Evolutionary conservation across 92 coral and sea anemone genomes (phyloP), one percentile per base, ranked within the genome.

Genomic region (Palythoa grandis): DNA sequence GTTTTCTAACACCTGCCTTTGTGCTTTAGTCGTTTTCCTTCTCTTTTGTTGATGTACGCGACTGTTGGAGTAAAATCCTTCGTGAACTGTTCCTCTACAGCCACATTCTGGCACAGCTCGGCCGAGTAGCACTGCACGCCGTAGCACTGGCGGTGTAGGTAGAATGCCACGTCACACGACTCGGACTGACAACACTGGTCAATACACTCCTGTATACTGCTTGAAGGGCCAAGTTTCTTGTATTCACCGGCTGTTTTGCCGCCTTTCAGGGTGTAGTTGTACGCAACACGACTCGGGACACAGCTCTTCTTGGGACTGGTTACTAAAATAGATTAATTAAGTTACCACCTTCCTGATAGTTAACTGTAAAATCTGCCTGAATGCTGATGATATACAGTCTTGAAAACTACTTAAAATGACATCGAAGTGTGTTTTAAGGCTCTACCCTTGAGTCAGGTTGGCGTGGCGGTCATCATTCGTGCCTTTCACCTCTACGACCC

Each of bases 121-220:
- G 93, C 97, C 16, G 98, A 91, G 82, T 93, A 97, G 76, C 99
- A 97, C 74, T 94, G 95, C 5, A 97, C 97, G 0, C 97, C 92
- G 63, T 97, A 91, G 76, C 99, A 97, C 52, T 83, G 92, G 57
- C 83, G 82, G 70, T 97, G 89, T 17, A 95, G 83, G 53, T 86
- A 87, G 88, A 95, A 97, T 5, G 98, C 97, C 25, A 97, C 94
- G 35, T 97, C 98, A 61, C 99, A 97, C 6, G 92, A 80, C 14
- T 89, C 92, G 37, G 84, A 88, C 3, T 87, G 88, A 57, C 99
- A 97, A 67, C 99, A 97, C 73, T 91, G 91, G 29, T 93, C 98
- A 54, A 97, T 92, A 74, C 99, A 97, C 52, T 93, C 97, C 79
- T 97, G 94, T 11, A 93, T 84, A 70, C 93, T 97, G 53, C 88